Conservation (phyloP, 2,888 invertebrate genomes). For the Aphidoletes aphidimyza region DNA sequence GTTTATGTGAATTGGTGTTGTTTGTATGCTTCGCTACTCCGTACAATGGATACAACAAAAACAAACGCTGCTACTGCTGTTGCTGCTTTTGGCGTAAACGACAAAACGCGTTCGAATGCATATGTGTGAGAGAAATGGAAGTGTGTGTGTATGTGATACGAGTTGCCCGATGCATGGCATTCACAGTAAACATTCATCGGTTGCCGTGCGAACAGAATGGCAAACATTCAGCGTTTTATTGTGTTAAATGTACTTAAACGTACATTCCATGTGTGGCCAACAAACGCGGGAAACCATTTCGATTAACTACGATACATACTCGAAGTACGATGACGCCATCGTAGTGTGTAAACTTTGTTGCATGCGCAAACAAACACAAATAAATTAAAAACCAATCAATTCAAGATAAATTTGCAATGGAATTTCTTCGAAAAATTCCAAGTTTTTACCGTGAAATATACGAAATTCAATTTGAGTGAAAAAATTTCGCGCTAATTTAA, state of each 20-base stretch:
- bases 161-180: background rate
- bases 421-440: conserved; percentile 10
- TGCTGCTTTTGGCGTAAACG: background rate
- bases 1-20: no score
- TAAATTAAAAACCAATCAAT: no score
- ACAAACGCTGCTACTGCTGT: no score
- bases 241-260: conserved; percentile 36
- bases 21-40: no score
- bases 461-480: conserved; percentile 28
- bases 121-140: background rate
- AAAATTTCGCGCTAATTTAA: conserved; percentile 29
- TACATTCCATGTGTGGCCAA: background rate
- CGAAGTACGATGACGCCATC: background rate
- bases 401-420: no score
- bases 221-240: conserved; percentile 41
- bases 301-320: background rate
- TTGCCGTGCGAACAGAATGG: background rate
- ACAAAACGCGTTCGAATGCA: background rate
- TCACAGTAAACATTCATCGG: conserved; percentile 21
- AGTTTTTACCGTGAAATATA: no score
- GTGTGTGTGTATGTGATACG: background rate
- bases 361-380: no score
- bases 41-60: background rate
- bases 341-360: no score
- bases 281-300: conserved; percentile 1